Evolutionary conservation across 1,140 invertebrate genomes (phyloP).

Genomic region (Nymphalis io): DNA sequence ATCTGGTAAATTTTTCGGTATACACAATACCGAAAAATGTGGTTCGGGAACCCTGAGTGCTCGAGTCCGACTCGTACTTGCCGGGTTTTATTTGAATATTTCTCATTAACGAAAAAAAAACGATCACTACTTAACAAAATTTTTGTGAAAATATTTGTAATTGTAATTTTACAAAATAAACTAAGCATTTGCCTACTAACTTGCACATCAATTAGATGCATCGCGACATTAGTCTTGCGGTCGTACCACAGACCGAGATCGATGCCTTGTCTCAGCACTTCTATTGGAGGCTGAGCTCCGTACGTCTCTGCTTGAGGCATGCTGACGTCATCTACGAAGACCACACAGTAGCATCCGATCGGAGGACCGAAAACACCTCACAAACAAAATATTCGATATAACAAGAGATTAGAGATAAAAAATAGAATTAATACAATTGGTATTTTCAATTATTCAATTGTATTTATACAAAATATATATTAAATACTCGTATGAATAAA

Average conservation of each 20-base stretch:
- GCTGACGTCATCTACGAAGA: constrained; percentile 97
- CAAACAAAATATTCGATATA: not conserved
- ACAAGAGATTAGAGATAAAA: not conserved
- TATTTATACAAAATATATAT: no score
- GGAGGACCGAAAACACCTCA: constrained; percentile 93
- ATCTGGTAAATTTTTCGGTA: no score
- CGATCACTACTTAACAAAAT: no score
- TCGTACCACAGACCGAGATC: constrained; percentile 97
- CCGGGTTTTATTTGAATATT: no score
- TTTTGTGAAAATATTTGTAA: no score
- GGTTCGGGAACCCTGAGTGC: no score
- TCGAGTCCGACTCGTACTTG: no score
- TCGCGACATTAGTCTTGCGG: constrained; percentile 90
- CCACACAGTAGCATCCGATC: constrained; percentile 92
- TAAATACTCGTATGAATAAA: no score
- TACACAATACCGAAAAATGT: no score
- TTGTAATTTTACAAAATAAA: not conserved
- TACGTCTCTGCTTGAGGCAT: constrained; percentile 94
- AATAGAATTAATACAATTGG: no score
- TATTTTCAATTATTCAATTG: no score
- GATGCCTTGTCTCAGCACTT: constrained; percentile 93
- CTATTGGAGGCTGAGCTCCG: constrained; percentile 95
- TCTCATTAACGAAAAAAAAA: no score
- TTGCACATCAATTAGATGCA: constrained; percentile 94
- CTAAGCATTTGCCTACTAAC: constrained; percentile 42